phyloP scores from a whole-genome alignment of 2,797 vertebrate genomes.

The Aldrovandia affinis region DNA sequence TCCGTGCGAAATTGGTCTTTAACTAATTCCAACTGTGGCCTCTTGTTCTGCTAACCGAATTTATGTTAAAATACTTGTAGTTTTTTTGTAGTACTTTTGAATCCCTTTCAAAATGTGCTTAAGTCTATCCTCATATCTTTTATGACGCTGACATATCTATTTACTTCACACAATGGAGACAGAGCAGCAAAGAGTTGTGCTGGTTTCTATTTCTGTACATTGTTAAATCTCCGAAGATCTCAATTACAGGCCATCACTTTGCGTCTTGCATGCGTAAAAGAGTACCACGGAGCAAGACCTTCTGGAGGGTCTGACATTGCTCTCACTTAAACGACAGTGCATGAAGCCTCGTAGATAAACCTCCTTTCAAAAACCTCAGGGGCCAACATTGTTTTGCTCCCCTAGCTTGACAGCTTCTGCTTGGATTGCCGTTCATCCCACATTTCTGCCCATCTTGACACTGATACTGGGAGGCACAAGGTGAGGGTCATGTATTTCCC shows the following conservation, averaged over 20 bases:
- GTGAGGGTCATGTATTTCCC: neutral
- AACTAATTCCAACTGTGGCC: no score
- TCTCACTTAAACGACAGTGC: conserved; percentile 34
- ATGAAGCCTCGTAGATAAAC: neutral
- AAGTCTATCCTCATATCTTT: no score
- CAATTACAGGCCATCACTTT: conserved; percentile 56
- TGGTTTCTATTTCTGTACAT: conserved; percentile 50
- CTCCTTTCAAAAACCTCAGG: neutral
- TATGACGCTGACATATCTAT: conserved; percentile 57
- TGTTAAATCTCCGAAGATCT: conserved; percentile 53
- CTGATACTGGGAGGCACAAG: neutral
- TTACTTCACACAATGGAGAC: conserved; percentile 64
- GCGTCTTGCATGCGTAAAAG: conserved; percentile 36
- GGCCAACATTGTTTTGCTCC: neutral
- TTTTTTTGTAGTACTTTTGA: no score
- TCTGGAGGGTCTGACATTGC: conserved; percentile 50
- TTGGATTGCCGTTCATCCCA: neutral
- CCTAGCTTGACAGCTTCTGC: neutral
- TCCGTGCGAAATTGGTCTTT: no score
- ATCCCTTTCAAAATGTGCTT: neutral
- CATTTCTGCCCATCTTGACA: neutral
- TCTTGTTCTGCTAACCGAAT: no score
- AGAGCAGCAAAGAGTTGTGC: conserved; percentile 35
- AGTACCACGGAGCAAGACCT: conserved; percentile 34
- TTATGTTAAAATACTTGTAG: no score